A percentile compares a stretch with the other conserved stretches of the same genome.
Conservation (phyloP, 2,113 vertebrate species). For the Ptilorrhoa leucosticta region DNA sequence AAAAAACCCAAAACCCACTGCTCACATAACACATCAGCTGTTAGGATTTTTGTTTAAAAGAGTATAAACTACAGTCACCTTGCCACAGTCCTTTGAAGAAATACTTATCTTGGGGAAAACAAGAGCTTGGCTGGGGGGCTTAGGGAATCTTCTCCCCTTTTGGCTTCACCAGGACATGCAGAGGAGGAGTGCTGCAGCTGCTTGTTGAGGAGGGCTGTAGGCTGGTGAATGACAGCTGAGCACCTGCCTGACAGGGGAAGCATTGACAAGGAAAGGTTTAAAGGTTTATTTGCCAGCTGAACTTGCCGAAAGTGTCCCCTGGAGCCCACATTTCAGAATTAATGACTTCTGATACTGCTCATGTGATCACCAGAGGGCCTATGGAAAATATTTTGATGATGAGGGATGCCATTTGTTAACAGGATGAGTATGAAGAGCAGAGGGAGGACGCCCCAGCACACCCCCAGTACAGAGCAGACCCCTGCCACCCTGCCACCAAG, state of each 20-base stretch:
- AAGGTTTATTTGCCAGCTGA: not conserved
- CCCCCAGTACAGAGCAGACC: not conserved
- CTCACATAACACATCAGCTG: not conserved
- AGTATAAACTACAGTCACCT: not conserved
- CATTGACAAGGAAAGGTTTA: not conserved
- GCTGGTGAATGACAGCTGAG: not conserved
- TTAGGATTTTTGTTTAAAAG: not conserved
- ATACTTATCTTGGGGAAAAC: not conserved
- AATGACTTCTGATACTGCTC: not conserved
- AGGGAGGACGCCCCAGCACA: not conserved
- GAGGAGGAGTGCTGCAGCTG: not conserved
- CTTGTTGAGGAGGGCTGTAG: not conserved
- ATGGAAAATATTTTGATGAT: not conserved
- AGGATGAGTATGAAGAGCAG: not conserved
- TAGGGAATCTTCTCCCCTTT: not conserved
- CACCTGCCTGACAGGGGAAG: not conserved
- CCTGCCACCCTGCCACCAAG: rapidly evolving
- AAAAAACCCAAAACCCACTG: not conserved
- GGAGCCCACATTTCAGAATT: not conserved
- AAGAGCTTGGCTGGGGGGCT: not conserved
- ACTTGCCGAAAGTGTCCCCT: not conserved
- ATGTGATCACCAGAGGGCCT: not conserved
- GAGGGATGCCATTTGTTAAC: not conserved
- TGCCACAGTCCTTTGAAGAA: not conserved
- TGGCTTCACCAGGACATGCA: not conserved